These are phyloP conservation scores for Pseudocheirus occidentalis DNA, from an alignment of 2,797 vertebrate genomes.

Conservation along the genomic window DNA sequence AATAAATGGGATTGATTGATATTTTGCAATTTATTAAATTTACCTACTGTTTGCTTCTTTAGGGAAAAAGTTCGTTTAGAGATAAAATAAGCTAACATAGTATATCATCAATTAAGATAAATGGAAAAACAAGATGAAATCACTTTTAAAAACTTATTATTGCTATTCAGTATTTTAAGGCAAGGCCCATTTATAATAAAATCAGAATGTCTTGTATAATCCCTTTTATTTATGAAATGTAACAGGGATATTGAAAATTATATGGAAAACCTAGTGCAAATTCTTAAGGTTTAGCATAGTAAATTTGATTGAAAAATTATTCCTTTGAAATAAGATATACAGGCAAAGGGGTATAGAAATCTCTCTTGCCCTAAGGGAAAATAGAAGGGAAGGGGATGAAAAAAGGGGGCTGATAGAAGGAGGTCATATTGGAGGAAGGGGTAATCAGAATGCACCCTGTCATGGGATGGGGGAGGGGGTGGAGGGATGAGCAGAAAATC, in stretches of 20 bases:
- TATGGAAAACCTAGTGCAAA: not conserved
- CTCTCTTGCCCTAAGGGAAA: no score
- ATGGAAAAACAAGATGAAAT: not conserved
- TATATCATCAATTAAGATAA: not conserved
- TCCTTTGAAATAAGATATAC: not conserved
- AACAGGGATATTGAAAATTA: not conserved
- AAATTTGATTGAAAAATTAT: not conserved
- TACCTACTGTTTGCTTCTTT: constrained; percentile 1
- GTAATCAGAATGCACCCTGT: no score
- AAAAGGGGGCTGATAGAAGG: no score
- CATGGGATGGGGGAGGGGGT: no score
- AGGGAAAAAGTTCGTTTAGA: constrained; percentile 14
- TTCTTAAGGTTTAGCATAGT: not conserved
- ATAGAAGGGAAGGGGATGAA: no score
- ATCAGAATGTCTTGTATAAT: not conserved
- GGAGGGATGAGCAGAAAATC: no score
- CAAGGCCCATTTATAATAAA: constrained; percentile 45
- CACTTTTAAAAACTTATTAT: constrained; percentile 23
- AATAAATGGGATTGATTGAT: constrained; percentile 12
- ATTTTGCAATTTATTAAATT: constrained; percentile 23
- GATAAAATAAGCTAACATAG: not conserved
- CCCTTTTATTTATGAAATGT: not conserved
- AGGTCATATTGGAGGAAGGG: no score
- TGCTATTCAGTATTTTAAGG: not conserved
- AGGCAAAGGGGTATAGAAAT: no score